A percentile compares a stretch with the other conserved stretches of the same genome.
Conservation (phyloP, 53 echinoderm and acorn worm species). For the Echinometra lucunter region DNA sequence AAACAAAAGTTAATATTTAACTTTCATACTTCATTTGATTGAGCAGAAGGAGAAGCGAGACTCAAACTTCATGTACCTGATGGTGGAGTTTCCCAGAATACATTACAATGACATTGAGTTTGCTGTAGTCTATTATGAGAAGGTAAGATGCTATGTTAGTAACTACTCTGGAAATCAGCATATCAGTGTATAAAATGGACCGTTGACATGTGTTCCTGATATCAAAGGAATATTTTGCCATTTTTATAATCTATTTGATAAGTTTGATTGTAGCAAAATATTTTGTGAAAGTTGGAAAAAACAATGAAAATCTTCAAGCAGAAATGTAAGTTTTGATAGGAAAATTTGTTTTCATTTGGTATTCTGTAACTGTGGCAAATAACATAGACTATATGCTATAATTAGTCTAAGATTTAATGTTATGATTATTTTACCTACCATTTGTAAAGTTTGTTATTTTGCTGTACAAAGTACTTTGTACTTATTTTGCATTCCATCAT, state of each 20-base stretch:
- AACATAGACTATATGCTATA: not conserved
- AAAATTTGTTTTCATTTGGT: not conserved
- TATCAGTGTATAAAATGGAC: too few species aligned
- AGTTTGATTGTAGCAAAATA: too few species aligned
- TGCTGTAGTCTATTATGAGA: conserved; percentile 95
- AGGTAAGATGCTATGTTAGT: conserved; percentile 73
- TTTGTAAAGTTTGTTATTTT: not conserved
- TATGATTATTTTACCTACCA: too few species aligned
- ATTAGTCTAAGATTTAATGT: not conserved
- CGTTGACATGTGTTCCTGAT: too few species aligned
- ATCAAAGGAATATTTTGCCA: too few species aligned
- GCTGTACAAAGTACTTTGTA: not conserved
- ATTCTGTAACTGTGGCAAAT: not conserved
- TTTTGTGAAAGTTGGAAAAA: too few species aligned
- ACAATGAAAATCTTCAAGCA: too few species aligned
- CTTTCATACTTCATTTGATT: not conserved
- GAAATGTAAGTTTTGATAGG: not conserved
- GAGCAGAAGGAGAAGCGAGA: conserved; percentile 95
- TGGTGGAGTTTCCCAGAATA: conserved; percentile 97
- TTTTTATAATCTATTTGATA: too few species aligned
- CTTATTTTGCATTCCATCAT: not conserved
- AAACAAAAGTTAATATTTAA: not conserved
- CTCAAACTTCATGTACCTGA: conserved; percentile 98
- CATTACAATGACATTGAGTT: conserved; percentile 89
- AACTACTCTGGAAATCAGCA: not conserved